Percentiles rank a stretch among this genome's conserved stretches.
Evolutionary conservation across 1,140 invertebrate genomes (phyloP).

Genomic region (Prorops nasuta): DNA sequence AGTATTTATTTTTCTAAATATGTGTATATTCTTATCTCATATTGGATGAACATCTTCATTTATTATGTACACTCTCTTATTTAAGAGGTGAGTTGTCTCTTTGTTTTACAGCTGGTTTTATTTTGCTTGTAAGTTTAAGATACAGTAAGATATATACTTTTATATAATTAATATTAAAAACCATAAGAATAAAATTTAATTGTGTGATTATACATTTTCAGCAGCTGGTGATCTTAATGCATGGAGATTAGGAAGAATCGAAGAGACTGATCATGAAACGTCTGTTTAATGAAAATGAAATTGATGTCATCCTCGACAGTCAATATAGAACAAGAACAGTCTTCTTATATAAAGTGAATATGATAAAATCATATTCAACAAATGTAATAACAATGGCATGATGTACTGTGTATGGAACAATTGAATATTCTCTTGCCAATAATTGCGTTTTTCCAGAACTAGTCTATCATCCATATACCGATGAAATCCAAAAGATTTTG

Average conservation of each 20-base stretch:
- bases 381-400: conserved; percentile 20
- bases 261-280: conserved; percentile 79
- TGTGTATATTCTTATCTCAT: conserved; percentile 33
- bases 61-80: conserved; percentile 46
- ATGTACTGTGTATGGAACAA: conserved; percentile 35
- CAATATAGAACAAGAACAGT: conserved; percentile 37
- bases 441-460: conserved; percentile 24
- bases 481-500: conserved; percentile 16
- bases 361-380: conserved; percentile 18
- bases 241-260: conserved; percentile 76
- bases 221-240: conserved; percentile 74
- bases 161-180: background rate
- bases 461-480: conserved; percentile 23
- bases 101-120: conserved; percentile 17
- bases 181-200: conserved; percentile 12
- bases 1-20: no score
- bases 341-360: conserved; percentile 32
- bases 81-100: conserved; percentile 45
- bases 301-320: conserved; percentile 41
- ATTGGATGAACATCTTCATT: conserved; percentile 40
- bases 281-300: conserved; percentile 63
- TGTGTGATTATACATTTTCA: conserved; percentile 40
- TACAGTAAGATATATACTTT: background rate
- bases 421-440: conserved; percentile 34
- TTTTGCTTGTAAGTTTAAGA: no score